These are phyloP conservation scores for Sciurus carolinensis DNA, from an alignment of 2,797 vertebrate genomes.

Conservation along the genomic window DNA sequence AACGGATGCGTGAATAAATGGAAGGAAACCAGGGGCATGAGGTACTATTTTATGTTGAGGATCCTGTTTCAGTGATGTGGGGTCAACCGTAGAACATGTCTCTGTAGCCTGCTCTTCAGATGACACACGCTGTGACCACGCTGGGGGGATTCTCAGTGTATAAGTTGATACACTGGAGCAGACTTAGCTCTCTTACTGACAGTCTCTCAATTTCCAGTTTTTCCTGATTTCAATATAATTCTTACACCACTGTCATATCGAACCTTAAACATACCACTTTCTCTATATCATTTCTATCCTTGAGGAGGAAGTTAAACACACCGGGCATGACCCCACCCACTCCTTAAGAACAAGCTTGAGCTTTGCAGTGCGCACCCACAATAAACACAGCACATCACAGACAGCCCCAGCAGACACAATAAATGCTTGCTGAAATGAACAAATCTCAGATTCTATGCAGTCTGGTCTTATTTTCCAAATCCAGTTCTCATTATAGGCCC, in stretches of 20 bases:
- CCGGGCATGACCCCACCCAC: too few species aligned
- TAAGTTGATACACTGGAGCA: neutral
- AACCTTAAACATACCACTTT: neutral
- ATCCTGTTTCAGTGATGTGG: neutral
- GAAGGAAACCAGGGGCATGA: neutral
- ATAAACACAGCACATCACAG: neutral
- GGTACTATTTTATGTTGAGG: neutral
- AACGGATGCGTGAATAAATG: neutral
- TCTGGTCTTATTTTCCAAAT: constrained; percentile 38
- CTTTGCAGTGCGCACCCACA: neutral
- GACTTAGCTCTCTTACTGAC: neutral
- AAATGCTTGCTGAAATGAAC: neutral
- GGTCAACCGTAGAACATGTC: neutral
- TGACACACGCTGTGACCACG: neutral
- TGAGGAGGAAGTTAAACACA: constrained; percentile 45
- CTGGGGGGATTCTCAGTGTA: neutral
- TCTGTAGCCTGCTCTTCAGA: neutral
- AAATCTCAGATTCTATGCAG: constrained; percentile 18
- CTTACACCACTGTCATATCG: neutral
- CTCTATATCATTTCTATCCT: neutral
- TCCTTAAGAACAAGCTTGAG: neutral
- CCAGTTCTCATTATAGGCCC: constrained; percentile 19
- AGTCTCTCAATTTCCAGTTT: neutral
- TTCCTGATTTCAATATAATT: constrained; percentile 19
- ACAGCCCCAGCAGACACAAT: neutral